Evolutionary conservation across 2,113 vertebrate genomes (phyloP).

Genomic region (Chionis minor): DNA sequence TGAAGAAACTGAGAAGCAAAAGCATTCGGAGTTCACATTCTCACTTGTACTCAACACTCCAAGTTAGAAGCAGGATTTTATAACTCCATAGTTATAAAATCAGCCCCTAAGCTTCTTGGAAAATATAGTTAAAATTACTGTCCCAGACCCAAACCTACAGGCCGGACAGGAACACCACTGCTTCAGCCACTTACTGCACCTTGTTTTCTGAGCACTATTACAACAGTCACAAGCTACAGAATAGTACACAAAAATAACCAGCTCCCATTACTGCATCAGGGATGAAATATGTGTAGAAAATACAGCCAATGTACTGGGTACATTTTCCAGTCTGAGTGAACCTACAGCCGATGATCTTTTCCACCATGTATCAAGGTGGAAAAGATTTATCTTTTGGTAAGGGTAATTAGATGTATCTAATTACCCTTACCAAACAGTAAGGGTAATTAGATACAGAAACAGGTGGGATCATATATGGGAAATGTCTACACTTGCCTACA

Average conservation of each 20-base stretch:
- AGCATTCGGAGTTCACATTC: background rate
- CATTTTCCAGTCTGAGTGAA: background rate
- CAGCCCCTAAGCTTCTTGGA: background rate
- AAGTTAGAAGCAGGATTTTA: background rate
- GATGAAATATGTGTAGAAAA: background rate
- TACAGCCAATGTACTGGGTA: background rate
- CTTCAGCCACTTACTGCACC: background rate
- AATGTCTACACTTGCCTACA: background rate
- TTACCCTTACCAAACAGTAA: background rate
- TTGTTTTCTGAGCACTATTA: background rate
- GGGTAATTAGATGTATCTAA: too few relatives aligned
- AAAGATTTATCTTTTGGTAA: too few relatives aligned
- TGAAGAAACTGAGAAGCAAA: background rate
- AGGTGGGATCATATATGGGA: background rate
- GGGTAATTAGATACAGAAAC: background rate
- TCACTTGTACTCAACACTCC: background rate
- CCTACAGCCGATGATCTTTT: background rate
- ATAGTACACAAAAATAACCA: background rate
- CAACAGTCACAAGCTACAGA: background rate
- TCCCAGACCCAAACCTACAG: background rate
- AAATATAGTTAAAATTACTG: background rate
- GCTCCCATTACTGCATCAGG: background rate
- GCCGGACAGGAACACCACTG: background rate
- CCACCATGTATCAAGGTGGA: too few relatives aligned
- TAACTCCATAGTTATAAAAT: conserved; percentile 10